Conservation (phyloP, 1,140 invertebrate genomes). For the Bombus vancouverensis region DNA sequence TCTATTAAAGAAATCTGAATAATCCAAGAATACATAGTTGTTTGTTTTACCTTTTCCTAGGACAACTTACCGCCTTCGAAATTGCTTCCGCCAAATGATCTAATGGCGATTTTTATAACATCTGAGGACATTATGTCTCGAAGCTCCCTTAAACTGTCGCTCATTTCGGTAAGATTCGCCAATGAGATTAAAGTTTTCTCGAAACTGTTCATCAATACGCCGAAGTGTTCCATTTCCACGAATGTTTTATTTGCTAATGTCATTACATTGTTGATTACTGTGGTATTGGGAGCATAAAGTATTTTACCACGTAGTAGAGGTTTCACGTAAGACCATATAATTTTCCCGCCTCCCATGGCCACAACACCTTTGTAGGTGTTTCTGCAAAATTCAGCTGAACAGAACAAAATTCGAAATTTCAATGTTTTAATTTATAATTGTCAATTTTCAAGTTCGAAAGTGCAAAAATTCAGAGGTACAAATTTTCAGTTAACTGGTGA, state of each 20-base stretch:
- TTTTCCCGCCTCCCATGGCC: slow-evolving; percentile 85
- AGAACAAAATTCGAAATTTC: not conserved
- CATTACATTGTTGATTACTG: slow-evolving; percentile 82
- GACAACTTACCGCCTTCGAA: slow-evolving; percentile 55
- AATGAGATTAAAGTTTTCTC: slow-evolving; percentile 80
- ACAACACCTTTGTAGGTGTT: slow-evolving; percentile 84
- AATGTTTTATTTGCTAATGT: slow-evolving; percentile 84
- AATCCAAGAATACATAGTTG: not conserved
- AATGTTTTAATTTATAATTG: not conserved
- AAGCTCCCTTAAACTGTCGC: slow-evolving; percentile 80
- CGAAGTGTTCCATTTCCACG: slow-evolving; percentile 82
- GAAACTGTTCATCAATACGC: slow-evolving; percentile 80
- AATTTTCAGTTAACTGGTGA: slow-evolving; percentile 1
- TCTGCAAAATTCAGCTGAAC: slow-evolving; percentile 85
- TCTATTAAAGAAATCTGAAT: not conserved
- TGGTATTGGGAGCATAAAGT: slow-evolving; percentile 84
- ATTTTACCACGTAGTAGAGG: slow-evolving; percentile 86
- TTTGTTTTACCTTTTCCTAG: not conserved
- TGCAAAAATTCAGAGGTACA: not conserved
- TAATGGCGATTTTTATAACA: slow-evolving; percentile 77
- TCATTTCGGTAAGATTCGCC: slow-evolving; percentile 80
- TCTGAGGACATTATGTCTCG: slow-evolving; percentile 78
- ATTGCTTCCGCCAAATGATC: slow-evolving; percentile 70
- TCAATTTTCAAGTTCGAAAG: not conserved
- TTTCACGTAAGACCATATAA: slow-evolving; percentile 87